Percentiles rank a stretch among this genome's conserved stretches.
These are phyloP conservation scores for Melanotaenia nigrans DNA, from an alignment of 2,797 vertebrate genomes.

Conservation along the genomic window DNA sequence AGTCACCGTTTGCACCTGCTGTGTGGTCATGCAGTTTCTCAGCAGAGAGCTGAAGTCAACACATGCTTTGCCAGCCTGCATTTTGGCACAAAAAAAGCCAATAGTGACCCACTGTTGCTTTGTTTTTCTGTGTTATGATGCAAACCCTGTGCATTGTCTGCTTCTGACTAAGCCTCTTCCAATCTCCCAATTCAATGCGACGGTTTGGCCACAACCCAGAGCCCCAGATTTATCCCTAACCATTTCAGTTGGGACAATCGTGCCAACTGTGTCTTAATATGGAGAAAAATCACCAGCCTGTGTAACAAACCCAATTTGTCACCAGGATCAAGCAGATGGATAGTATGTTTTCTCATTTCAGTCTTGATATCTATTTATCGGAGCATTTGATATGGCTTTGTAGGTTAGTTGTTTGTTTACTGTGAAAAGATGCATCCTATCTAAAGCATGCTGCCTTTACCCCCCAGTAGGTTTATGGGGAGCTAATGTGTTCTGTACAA, in stretches of 20 bases:
- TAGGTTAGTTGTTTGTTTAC: slow-evolving; percentile 51
- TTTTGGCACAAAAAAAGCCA: slow-evolving; percentile 47
- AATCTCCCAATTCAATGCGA: slow-evolving; percentile 52
- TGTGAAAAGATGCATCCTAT: slow-evolving; percentile 29
- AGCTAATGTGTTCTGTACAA: slow-evolving; percentile 9
- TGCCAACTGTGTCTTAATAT: slow-evolving; percentile 56
- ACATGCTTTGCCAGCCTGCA: slow-evolving; percentile 50
- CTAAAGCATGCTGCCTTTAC: slow-evolving; percentile 24
- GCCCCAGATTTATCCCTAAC: slow-evolving; percentile 65
- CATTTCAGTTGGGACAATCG: slow-evolving; percentile 42
- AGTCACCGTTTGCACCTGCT: slow-evolving; percentile 36
- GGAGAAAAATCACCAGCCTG: slow-evolving; percentile 51
- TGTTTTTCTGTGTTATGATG: slow-evolving; percentile 73
- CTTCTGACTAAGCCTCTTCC: slow-evolving; percentile 73
- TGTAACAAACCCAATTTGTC: slow-evolving; percentile 65
- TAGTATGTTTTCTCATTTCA: slow-evolving; percentile 24
- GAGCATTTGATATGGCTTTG: slow-evolving; percentile 13
- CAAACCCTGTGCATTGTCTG: slow-evolving; percentile 70
- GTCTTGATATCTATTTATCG: slow-evolving; percentile 39
- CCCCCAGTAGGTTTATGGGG: slow-evolving; percentile 30
- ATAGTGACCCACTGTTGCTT: slow-evolving; percentile 69
- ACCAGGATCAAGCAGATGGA: slow-evolving; percentile 58
- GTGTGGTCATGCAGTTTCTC: slow-evolving; percentile 60
- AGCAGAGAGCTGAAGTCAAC: slow-evolving; percentile 41
- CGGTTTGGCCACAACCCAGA: slow-evolving; percentile 67